A percentile compares a stretch with the other conserved stretches of the same genome.
Evolutionary conservation across 53 echinoderm and acorn worm genomes (phyloP).

Genomic region (Holothuria leucospilota): DNA sequence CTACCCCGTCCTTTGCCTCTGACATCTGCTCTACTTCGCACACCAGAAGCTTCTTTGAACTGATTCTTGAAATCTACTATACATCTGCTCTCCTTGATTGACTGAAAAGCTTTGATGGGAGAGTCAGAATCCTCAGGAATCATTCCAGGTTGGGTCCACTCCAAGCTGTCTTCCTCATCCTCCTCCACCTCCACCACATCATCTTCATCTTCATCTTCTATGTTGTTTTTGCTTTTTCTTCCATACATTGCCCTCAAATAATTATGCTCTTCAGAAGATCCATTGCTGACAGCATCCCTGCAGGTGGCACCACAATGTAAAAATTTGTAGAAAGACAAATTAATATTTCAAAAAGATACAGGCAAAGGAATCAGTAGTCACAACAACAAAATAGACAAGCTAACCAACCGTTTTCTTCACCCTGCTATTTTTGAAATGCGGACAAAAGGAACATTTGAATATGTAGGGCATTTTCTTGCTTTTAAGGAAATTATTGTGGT

Average conservation of each 20-base stretch:
- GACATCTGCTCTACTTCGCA: constrained; percentile 19
- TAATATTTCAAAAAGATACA: no score
- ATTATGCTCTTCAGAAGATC: constrained; percentile 5
- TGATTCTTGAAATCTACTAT: constrained; percentile 91
- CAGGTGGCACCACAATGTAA: no score
- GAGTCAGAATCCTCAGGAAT: constrained; percentile 69
- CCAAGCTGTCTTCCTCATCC: constrained; percentile 24
- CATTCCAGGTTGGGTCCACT: constrained; percentile 22
- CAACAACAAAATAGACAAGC: no score
- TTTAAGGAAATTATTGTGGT: no score
- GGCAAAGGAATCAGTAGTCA: no score
- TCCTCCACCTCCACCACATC: constrained; percentile 47
- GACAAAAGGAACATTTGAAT: no score
- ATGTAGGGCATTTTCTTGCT: no score
- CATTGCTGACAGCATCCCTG: not conserved
- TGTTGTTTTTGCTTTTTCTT: not conserved
- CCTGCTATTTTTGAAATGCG: no score
- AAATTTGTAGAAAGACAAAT: no score
- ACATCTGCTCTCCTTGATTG: constrained; percentile 65
- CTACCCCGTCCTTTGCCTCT: constrained; percentile 38
- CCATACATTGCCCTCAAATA: constrained; percentile 13
- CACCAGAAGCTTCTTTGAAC: constrained; percentile 65
- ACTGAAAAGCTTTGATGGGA: constrained; percentile 73
- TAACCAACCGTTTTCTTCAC: no score
- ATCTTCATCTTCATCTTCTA: constrained; percentile 22